Conservation (phyloP, 2,888 invertebrate genomes). For the Oxycera nigricornis region DNA sequence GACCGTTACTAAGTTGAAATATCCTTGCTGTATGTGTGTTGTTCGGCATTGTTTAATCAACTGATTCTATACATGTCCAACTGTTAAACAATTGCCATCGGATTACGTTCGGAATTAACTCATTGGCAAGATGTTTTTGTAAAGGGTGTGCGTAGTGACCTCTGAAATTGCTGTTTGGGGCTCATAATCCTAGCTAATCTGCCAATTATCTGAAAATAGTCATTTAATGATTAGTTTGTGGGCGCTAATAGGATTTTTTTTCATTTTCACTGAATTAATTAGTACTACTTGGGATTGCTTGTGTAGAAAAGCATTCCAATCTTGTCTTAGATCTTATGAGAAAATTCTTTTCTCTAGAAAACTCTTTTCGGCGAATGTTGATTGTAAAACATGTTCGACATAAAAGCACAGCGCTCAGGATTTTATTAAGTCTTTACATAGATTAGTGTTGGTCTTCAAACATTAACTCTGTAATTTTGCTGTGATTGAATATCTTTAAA, state of each 20-base stretch:
- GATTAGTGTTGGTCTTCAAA: no score
- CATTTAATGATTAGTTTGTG: constrained; percentile 39
- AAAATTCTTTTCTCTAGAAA: no score
- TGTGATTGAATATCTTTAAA: no score
- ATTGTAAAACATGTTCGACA: no score
- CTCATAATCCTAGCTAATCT: constrained; percentile 42
- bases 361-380: no score
- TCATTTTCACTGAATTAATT: no score
- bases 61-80: neutral
- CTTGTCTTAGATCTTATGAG: no score
- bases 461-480: no score
- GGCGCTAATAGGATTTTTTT: constrained; percentile 43
- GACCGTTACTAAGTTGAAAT: constrained; percentile 25
- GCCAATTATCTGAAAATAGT: constrained; percentile 42
- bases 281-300: no score
- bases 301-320: no score
- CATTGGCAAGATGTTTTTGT: neutral
- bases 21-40: neutral
- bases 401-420: no score
- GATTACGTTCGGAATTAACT: constrained; percentile 23
- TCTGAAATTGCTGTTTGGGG: constrained; percentile 23
- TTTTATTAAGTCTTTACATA: no score
- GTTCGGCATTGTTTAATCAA: neutral
- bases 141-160: neutral
- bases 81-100: constrained; percentile 24